Evolutionary conservation across 1,140 invertebrate species (phyloP), one percentile per base, ranked within the genome.

Genomic region (Musca vetustissima): DNA sequence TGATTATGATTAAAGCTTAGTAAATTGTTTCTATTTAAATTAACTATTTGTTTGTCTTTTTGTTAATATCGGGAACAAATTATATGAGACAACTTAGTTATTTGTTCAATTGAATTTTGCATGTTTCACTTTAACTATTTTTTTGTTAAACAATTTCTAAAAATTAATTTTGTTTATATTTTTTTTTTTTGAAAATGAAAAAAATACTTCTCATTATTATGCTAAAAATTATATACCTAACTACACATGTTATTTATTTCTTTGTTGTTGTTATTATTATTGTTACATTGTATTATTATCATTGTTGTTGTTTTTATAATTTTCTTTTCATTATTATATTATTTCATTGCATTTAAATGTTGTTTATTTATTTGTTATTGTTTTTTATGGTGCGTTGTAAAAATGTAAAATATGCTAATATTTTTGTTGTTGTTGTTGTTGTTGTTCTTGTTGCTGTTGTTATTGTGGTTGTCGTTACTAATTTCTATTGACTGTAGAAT

Each of bases 401-500:
- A 65, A 49, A 50, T 65, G 57, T 61, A 61, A 61, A 61, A 61
- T 61, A 61, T 61, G 57, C 57, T 61, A 61, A 28, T 24, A 64
- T 28, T 65, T 24, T 65, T 64, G 25, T 43, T 64, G n/a, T 64
- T 36, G 28, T n/a, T 43, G 14, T 64, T 43, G 28, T 47, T 64
- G n/a, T n/a, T n/a, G n/a, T n/a, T n/a, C 3, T 28, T 28, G 3
- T 28, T 28, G 36, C 11, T 43, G 36, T 43, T 43, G 36, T 43
- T 43, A 6, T 43, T 43, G 6, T 43, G 4, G 36, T 43, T 43
- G 36, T 43, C 36, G 36, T 8, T 43, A 9, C 36, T 43, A 43
- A 43, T 43, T 43, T 43, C n/a, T 43, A 43, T 43, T 43, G 36
- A 43, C 36, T 43, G 36, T 43, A 43, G 36, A 43, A 43, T 43